phyloP scores from a whole-genome alignment of 1,140 invertebrate genomes.

The Sinella curviseta region DNA sequence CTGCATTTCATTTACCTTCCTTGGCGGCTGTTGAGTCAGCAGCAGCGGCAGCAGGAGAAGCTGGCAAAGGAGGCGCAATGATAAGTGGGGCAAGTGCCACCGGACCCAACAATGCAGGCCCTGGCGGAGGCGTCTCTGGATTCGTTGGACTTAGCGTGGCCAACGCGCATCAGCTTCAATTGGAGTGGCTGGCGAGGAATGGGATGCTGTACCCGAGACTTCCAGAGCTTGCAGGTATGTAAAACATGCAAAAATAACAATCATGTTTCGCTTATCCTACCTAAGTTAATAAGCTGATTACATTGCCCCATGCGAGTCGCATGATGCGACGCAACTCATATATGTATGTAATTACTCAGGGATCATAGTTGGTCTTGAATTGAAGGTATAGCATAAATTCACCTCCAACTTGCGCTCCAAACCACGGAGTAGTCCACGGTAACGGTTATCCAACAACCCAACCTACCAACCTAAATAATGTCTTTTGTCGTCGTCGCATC shows the following conservation, averaged over 20 bases:
- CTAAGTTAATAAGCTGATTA: not conserved
- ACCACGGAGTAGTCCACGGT: too few species aligned
- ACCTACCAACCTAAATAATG: too few species aligned
- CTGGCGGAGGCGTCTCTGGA: conserved; percentile 53
- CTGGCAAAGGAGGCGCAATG: conserved; percentile 12
- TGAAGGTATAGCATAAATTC: too few species aligned
- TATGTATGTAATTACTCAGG: too few species aligned
- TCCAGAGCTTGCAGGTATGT: conserved; percentile 63
- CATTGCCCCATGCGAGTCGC: too few species aligned
- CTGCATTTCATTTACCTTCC: conserved; percentile 42
- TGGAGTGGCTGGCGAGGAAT: conserved; percentile 79
- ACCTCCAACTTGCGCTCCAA: too few species aligned
- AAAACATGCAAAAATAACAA: not conserved
- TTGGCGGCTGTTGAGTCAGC: conserved; percentile 1
- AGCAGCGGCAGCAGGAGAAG: not conserved
- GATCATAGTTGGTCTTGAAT: too few species aligned
- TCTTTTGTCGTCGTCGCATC: too few species aligned
- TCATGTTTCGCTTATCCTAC: not conserved
- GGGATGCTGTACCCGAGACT: conserved; percentile 81
- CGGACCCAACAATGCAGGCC: conserved; percentile 2
- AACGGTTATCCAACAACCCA: too few species aligned
- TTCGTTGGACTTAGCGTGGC: conserved; percentile 52
- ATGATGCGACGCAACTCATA: too few species aligned
- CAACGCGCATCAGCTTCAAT: conserved; percentile 75
- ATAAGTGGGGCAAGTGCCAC: not conserved